Base-by-base conservation (phyloP, 2,113 vertebrate species). In the Pardalotus punctatus region DNA sequence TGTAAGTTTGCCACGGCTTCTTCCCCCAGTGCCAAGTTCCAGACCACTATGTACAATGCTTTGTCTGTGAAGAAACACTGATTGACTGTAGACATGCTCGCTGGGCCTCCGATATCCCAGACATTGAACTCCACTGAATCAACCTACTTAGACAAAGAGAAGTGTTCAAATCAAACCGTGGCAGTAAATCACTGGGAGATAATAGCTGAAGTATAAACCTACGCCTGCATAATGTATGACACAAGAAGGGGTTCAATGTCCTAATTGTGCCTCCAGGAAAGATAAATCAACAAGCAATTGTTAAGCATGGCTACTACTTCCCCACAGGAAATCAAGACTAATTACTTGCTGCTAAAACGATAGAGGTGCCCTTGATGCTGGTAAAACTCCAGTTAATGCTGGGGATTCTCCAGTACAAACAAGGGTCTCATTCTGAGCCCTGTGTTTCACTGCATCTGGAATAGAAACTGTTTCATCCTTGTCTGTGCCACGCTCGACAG, bases 11-110 rank as follows among this genome's bases (percentile, higher is more conserved):
- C 98, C 73, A 99, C 99, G 1, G 99, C 99, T 90, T 99, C 99
- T 96, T 99, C 99, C 33, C 99, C 99, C 86, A 99, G 97, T 2
- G 99, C 99, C 97, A 99, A 98, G 98, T 99, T 99, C 99, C 99
- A 99, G 86, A 99, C 98, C 74, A 99, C 99, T 95, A 99, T 90
- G 36, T 99, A 99, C 84, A 99, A 96, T 67, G 99, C 99, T 96
- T 99, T 99, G 97, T 99, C 99, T 2, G 99, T 99, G 98, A 99
- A 99, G 98, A 99, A 99, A 96, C 99, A 99, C 98, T 99, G 99
- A 97, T 99, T 99, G 84, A 99, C 99, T 3, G 99, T 99, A 67
- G 99, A 98, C 99, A 99, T 99, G 97, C 98, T 99, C 57, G 99
- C 98, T 1, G 98, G 98, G 42, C 99, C 99, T 17, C 99, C 99